A percentile compares a stretch with the other conserved stretches of the same genome.
Conservation (phyloP, 2,888 invertebrate species). For the Drosophila neotestacea region DNA sequence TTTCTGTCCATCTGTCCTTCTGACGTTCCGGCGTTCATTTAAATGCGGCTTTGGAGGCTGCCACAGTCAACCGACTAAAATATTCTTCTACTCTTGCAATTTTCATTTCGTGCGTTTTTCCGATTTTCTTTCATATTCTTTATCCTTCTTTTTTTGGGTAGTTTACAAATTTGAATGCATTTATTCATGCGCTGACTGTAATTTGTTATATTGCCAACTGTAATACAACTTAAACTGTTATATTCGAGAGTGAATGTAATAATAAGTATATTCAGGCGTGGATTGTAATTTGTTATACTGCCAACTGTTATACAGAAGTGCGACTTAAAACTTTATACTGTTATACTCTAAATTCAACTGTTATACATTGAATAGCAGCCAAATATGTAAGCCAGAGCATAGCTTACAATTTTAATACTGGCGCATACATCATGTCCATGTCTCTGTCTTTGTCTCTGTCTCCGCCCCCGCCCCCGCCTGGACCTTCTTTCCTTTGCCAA, state of each 20-base stretch:
- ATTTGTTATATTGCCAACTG: conserved; percentile 53
- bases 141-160: conserved; percentile 2
- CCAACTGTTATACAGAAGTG: conserved; percentile 16
- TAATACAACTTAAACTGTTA: conserved; percentile 14
- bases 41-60: conserved; percentile 63
- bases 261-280: conserved; percentile 53
- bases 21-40: conserved; percentile 63
- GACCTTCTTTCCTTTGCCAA: background rate
- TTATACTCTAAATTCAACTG: conserved; percentile 18
- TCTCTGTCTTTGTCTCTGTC: conserved; percentile 4
- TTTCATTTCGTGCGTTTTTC: conserved; percentile 59
- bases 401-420: conserved; percentile 52
- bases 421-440: conserved; percentile 52
- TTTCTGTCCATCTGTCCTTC: conserved; percentile 2
- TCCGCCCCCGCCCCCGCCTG: background rate
- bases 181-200: conserved; percentile 71
- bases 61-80: conserved; percentile 43
- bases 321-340: background rate
- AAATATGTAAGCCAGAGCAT: conserved; percentile 41
- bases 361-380: conserved; percentile 23
- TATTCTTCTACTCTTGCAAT: conserved; percentile 47
- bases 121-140: conserved; percentile 24
- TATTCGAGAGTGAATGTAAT: background rate
- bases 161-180: conserved; percentile 54
- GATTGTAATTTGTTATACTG: conserved; percentile 63